Evolutionary conservation across 2,113 vertebrate genomes (phyloP), one percentile per base, ranked within the genome.

Genomic region (Perca fluviatilis): DNA sequence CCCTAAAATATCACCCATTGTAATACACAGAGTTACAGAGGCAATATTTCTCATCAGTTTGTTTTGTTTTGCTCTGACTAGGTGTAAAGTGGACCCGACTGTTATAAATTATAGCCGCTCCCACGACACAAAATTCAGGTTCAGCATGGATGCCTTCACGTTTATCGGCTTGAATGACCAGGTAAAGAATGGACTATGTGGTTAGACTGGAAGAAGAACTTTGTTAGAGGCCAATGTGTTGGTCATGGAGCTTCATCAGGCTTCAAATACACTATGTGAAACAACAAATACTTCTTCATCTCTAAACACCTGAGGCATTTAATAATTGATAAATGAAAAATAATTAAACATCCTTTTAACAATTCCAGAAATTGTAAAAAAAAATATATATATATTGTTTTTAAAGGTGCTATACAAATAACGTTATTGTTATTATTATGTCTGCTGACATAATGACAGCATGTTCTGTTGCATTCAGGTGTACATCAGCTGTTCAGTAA

Each of bases 101-200:
- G 49, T 94, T 49, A 57, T 86, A 57, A 74, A 92, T 57, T 0
- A 43, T 43, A 43, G 40, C 73, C 25, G 0, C 74, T 0, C 4
- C 30, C 40, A 89, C 40, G 0, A 60, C 2, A 86, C 25, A 6
- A 54, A 91, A 15, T 94, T 93, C 74, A 19, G 43, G 43, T 94
- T 95, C 89, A 90, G 86, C 87, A 85, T 95, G 46, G 91, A 95
- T 71, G 93, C 95, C 61, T 95, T 95, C 89, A 90, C 92, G 69
- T 96, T 95, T 77, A 94, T 95, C 47, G 94, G 94, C 25, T 3
- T 87, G 46, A 82, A 94, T 33, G 90, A 94, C 56, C 93, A 95
- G 88, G 94, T 95, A 77, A 91, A 23, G 30, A 56, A 1, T 3
- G 2, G 18, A 33, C 19, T 8, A 43, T 43, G 23, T 43, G 60